A percentile compares a stretch with the other conserved stretches of the same genome.
phyloP scores from a whole-genome alignment of 2,888 invertebrate genomes.

The Drosophila silvestris region DNA sequence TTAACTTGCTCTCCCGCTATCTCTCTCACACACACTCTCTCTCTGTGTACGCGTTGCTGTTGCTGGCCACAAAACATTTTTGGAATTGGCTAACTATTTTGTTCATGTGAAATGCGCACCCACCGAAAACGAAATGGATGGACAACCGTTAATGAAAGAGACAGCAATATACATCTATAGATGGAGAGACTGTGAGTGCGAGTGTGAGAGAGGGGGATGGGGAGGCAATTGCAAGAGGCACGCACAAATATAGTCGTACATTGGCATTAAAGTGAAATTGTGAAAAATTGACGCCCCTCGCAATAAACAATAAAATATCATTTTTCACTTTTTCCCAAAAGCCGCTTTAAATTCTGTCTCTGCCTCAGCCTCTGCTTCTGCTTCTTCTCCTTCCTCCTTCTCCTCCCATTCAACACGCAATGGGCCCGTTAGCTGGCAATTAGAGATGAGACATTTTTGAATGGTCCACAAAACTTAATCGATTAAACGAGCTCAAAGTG shows the following conservation, averaged over 20 bases:
- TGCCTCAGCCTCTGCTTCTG: slow-evolving; percentile 7
- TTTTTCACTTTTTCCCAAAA: slow-evolving; percentile 70
- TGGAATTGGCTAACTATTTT: slow-evolving; percentile 40
- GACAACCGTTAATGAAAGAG: slow-evolving; percentile 16
- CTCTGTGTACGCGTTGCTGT: slow-evolving; percentile 6
- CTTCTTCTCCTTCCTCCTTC: not conserved
- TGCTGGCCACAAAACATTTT: slow-evolving; percentile 25
- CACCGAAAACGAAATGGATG: slow-evolving; percentile 41
- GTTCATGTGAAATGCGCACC: slow-evolving; percentile 46
- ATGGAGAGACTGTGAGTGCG: not conserved
- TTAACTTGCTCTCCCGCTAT: not conserved
- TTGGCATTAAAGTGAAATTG: slow-evolving; percentile 70
- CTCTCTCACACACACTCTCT: not conserved
- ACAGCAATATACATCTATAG: not conserved
- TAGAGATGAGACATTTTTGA: slow-evolving; percentile 36
- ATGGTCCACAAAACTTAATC: not conserved
- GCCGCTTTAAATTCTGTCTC: slow-evolving; percentile 38
- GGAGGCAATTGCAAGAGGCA: slow-evolving; percentile 29
- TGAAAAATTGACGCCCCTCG: slow-evolving; percentile 46
- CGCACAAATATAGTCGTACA: slow-evolving; percentile 60
- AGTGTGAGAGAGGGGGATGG: not conserved
- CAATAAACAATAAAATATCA: slow-evolving; percentile 42
- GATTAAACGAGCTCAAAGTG: slow-evolving; percentile 1
- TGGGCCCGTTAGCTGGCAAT: slow-evolving; percentile 29
- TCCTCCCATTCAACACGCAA: slow-evolving; percentile 35